phyloP scores from a whole-genome alignment of 2,888 invertebrate species.

The Lasioglossum marginatum region DNA sequence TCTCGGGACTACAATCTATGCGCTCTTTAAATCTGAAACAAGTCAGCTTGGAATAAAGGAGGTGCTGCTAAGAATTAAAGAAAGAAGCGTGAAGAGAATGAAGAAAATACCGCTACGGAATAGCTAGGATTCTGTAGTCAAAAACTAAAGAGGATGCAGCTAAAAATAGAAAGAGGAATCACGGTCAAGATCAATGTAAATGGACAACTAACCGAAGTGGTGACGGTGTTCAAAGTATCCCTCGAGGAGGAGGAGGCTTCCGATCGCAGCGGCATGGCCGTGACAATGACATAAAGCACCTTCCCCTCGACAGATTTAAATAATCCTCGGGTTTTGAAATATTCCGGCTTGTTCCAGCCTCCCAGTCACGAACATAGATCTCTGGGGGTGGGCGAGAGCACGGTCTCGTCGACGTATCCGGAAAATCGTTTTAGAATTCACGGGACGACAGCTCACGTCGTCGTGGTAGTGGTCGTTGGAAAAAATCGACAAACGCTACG shows the following conservation, averaged over 20 bases:
- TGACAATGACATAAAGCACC: slow-evolving; percentile 54
- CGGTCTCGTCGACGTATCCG: neutral
- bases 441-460: neutral
- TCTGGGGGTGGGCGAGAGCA: slow-evolving; percentile 5
- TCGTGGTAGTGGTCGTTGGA: neutral
- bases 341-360: neutral
- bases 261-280: slow-evolving; percentile 64
- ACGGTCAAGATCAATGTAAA: neutral
- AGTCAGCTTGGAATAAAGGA: neutral
- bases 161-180: neutral
- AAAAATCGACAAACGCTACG: neutral
- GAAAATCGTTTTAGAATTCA: neutral
- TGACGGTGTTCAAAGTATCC: slow-evolving; percentile 68
- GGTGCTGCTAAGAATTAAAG: too few relatives aligned
- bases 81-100: too few relatives aligned
- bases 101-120: neutral
- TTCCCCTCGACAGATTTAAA: slow-evolving; percentile 19
- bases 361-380: slow-evolving; percentile 22
- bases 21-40: neutral
- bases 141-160: neutral
- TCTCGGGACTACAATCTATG: too few relatives aligned
- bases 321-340: slow-evolving; percentile 23
- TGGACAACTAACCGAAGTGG: slow-evolving; percentile 66
- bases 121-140: too few relatives aligned
- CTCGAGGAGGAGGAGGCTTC: slow-evolving; percentile 69